Base-by-base conservation (phyloP, 2,797 vertebrate genomes). In the Heliangelus exortis region DNA sequence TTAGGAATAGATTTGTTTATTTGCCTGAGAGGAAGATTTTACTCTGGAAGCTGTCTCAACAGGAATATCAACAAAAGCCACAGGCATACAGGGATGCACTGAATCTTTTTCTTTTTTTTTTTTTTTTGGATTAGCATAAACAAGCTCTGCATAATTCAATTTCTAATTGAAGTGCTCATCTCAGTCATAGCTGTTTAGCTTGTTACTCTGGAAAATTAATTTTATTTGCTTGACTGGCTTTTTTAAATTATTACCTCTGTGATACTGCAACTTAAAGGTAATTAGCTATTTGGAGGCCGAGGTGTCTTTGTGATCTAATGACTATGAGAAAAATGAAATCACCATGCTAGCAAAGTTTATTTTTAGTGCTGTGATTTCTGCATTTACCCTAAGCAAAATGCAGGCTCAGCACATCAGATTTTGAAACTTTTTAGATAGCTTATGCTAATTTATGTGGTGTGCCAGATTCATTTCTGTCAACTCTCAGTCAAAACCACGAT, bases 361-460 rank as follows among this genome's bases (percentile, higher is more conserved):
- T 92, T 93, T 86, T 92, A 80, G 51, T 93, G 39, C 11, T 6
- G 1, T 36, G 19, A 34, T 91, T 87, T 93, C 73, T 78, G 19
- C 47, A 48, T 81, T 86, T 83, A 77, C 51, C 5, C 0, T 66
- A 68, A 90, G 51, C 84, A 39, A 95, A 92, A 81, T 81, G 62
- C n/a, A 84, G 78, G 47, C 28, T 78, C 86, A 54, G 9, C n/a
- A 78, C 22, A 48, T 84, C 62, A 78, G 15, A 43, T 62, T 90
- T 75, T 92, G 54, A 73, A 91, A 75, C 10, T 58, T 86, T 95
- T 95, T 75, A 72, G 58, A 55, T 29, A 82, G 31, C 16, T 90
- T 81, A 75, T 84, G 69, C 31, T 86, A 81, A 87, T 88, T 91
- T 75, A 88, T 77, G 18, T 73, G 59, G 73, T 73, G 26, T 81